phyloP scores from a whole-genome alignment of 2,113 vertebrate species.

The Poeciliopsis prolifica region DNA sequence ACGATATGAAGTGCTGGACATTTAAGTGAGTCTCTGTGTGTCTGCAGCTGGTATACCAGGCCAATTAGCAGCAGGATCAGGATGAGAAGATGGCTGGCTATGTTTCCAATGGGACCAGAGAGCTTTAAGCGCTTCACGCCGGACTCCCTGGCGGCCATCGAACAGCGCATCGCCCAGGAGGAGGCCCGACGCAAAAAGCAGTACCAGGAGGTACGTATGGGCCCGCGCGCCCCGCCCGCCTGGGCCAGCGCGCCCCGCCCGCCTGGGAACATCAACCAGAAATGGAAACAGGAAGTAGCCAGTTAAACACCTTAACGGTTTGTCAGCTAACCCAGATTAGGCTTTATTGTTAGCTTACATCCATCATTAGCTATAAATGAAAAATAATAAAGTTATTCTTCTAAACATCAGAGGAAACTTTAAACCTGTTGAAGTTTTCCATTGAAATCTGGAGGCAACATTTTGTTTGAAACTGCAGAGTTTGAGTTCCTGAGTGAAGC shows the following conservation, averaged over 20 bases:
- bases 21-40: neutral
- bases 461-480: too few species aligned
- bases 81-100: slow-evolving; percentile 78
- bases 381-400: too few species aligned
- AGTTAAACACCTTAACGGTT: too few species aligned
- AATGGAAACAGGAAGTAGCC: neutral
- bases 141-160: slow-evolving; percentile 76
- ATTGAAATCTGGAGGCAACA: too few species aligned
- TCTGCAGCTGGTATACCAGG: slow-evolving; percentile 58
- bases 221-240: neutral
- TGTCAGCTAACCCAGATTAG: too few species aligned
- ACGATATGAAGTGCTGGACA: neutral
- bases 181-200: slow-evolving; percentile 58
- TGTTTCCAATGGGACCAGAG: slow-evolving; percentile 79
- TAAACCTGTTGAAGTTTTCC: too few species aligned
- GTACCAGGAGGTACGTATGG: slow-evolving; percentile 18
- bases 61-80: slow-evolving; percentile 73
- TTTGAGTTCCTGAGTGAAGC: too few species aligned
- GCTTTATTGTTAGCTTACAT: too few species aligned
- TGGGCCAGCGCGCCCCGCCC: neutral
- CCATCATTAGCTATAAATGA: too few species aligned
- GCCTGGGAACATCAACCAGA: neutral
- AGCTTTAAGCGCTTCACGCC: slow-evolving; percentile 77
- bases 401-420: too few species aligned
- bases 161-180: slow-evolving; percentile 73